A percentile compares a stretch with the other conserved stretches of the same genome.
Evolutionary conservation across 2,797 vertebrate genomes (phyloP).

Genomic region (Masticophis lateralis): DNA sequence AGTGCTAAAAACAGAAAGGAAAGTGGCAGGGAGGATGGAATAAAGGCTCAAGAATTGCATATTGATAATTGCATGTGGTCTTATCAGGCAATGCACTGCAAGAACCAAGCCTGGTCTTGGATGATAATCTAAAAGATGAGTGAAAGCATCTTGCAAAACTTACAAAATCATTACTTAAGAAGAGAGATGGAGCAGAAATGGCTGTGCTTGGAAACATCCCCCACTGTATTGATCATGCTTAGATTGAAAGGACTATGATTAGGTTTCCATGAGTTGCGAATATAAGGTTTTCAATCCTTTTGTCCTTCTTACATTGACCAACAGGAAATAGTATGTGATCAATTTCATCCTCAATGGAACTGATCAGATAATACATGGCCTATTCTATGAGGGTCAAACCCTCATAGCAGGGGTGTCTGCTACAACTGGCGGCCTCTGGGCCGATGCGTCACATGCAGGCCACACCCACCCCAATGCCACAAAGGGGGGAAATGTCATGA

Average conservation of each 20-base stretch:
- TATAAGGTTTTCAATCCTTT: background rate
- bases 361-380: too few species aligned
- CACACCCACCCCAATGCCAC: too few species aligned
- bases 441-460: too few species aligned
- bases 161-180: background rate
- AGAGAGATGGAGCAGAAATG: background rate
- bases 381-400: too few species aligned
- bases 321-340: too few species aligned
- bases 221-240: background rate
- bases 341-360: too few species aligned
- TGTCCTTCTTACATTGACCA: background rate
- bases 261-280: background rate
- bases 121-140: background rate
- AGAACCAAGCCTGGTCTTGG: background rate
- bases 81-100: background rate
- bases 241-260: background rate
- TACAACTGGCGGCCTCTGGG: too few species aligned
- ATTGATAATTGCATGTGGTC: background rate
- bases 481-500: too few species aligned
- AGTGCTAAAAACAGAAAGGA: background rate
- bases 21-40: background rate
- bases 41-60: background rate
- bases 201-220: background rate
- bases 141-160: background rate
- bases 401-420: too few species aligned